Conservation (phyloP, 2,888 invertebrate genomes). For the Oscheius sp. region DNA sequence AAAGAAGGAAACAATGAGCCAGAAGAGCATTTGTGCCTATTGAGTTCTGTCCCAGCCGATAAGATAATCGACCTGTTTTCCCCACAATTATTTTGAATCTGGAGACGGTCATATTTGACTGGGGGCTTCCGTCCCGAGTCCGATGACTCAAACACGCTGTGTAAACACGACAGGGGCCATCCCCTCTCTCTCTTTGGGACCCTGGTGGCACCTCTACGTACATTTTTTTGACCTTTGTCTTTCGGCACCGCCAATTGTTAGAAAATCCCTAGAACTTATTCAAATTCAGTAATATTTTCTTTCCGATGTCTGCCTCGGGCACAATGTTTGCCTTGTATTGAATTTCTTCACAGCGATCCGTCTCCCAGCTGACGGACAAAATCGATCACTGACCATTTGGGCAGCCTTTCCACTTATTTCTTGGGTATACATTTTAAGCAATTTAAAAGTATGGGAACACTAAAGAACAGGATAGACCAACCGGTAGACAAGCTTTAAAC, state of each 20-base stretch:
- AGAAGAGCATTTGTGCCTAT: background rate
- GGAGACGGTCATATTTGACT: conserved; percentile 2
- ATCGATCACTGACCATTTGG: too few relatives aligned
- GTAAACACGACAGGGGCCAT: conserved; percentile 1
- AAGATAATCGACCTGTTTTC: conserved; percentile 13
- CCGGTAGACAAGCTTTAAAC: too few relatives aligned
- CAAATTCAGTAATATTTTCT: too few relatives aligned
- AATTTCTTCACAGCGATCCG: conserved; percentile 24
- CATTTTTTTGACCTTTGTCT: background rate
- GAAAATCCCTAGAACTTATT: background rate
- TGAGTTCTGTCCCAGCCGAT: background rate
- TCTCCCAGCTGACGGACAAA: too few relatives aligned
- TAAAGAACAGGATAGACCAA: too few relatives aligned
- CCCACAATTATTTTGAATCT: background rate
- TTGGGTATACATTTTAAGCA: too few relatives aligned
- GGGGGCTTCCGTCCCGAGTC: conserved; percentile 21
- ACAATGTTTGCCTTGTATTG: conserved; percentile 21
- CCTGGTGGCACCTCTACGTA: background rate
- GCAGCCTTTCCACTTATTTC: too few relatives aligned
- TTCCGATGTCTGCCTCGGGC: background rate
- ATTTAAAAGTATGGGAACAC: too few relatives aligned
- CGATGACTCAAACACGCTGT: conserved; percentile 21
- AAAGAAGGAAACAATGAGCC: background rate
- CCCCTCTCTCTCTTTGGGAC: background rate
- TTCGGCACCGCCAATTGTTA: background rate